phyloP scores from a whole-genome alignment of 2,888 invertebrate genomes.

The Cephus sareptanus region DNA sequence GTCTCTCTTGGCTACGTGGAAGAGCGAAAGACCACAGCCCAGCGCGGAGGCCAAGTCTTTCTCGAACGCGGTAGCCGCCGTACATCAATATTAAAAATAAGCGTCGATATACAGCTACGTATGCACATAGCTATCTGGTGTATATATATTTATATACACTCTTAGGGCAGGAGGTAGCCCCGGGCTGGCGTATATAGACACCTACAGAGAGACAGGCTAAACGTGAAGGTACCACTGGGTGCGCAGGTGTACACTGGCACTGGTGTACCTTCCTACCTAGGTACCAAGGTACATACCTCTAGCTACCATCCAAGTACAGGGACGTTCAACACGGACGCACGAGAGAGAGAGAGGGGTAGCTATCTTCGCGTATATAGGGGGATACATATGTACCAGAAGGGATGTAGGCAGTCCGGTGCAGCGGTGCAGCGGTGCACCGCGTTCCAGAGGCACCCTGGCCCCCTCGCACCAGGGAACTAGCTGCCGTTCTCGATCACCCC shows the following conservation, averaged over 20 bases:
- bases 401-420: constrained; percentile 22
- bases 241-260: no score
- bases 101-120: constrained; percentile 19
- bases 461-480: constrained; percentile 16
- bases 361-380: constrained; percentile 15
- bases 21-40: no score
- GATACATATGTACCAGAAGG: constrained; percentile 15
- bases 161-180: no score
- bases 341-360: constrained; percentile 5
- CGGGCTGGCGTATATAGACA: no score
- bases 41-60: not conserved
- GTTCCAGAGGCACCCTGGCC: constrained; percentile 30
- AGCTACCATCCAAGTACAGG: no score
- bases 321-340: not conserved
- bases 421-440: constrained; percentile 39
- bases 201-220: no score
- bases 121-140: not conserved
- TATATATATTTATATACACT: not conserved
- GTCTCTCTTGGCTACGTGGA: constrained; percentile 8
- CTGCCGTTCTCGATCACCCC: constrained; percentile 12
- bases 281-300: no score
- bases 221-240: no score
- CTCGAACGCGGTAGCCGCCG: constrained; percentile 15
- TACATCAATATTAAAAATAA: constrained; percentile 26
- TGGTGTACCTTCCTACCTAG: no score